These are phyloP conservation scores for Mormyrops boulengeri DNA, from an alignment of 2,797 vertebrate species.

Conservation along the genomic window DNA sequence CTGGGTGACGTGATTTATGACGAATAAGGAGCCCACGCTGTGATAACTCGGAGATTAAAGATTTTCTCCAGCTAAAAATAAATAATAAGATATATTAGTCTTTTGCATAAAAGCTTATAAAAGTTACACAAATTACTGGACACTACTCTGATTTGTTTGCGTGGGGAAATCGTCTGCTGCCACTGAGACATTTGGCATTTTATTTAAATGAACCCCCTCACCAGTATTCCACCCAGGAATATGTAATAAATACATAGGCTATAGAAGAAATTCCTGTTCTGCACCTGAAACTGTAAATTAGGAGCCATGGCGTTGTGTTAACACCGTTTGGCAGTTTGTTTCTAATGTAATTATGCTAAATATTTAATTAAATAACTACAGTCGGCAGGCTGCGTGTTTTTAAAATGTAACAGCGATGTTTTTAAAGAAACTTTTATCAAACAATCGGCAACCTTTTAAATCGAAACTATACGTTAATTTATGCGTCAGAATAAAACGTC, in stretches of 20 bases:
- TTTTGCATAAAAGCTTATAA: slow-evolving; percentile 20
- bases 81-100: slow-evolving; percentile 16
- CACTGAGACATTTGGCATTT: slow-evolving; percentile 5
- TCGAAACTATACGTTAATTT: background rate
- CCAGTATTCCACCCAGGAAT: background rate
- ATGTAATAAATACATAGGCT: slow-evolving; percentile 11
- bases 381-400: background rate
- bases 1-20: slow-evolving; percentile 1
- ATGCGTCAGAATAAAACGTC: background rate
- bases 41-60: background rate
- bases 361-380: background rate
- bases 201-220: background rate
- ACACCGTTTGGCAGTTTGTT: background rate
- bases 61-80: slow-evolving; percentile 7
- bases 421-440: background rate
- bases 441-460: background rate
- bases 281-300: background rate
- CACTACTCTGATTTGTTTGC: slow-evolving; percentile 12
- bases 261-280: background rate
- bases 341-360: background rate
- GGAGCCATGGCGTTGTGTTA: background rate
- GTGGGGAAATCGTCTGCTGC: background rate
- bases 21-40: slow-evolving; percentile 14
- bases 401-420: background rate
- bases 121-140: slow-evolving; percentile 12